Evolutionary conservation across 2,888 invertebrate species (phyloP).

Genomic region (Loripinus fragilis): DNA sequence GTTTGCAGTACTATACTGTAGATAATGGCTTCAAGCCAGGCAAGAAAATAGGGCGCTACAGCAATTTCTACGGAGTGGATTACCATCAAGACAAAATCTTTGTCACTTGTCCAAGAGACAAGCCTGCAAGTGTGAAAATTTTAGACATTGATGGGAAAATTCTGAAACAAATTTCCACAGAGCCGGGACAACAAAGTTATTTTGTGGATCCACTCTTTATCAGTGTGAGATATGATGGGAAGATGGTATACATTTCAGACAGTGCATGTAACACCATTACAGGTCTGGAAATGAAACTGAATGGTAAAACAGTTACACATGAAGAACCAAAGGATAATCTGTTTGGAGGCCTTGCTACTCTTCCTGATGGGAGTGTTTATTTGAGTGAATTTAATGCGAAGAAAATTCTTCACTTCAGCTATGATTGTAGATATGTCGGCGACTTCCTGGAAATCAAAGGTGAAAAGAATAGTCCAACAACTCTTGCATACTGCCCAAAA

Average conservation of each 20-base stretch:
- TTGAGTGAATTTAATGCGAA: constrained; percentile 49
- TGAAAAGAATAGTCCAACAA: constrained; percentile 41
- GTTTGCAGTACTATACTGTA: constrained; percentile 52
- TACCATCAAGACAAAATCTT: constrained; percentile 41
- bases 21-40: constrained; percentile 41
- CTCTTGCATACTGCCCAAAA: constrained; percentile 39
- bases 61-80: constrained; percentile 54
- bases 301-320: constrained; percentile 16
- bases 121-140: constrained; percentile 48
- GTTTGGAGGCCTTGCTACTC: constrained; percentile 42
- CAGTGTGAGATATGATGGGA: constrained; percentile 42
- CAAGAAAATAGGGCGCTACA: constrained; percentile 48
- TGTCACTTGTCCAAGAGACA: constrained; percentile 56
- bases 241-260: constrained; percentile 50
- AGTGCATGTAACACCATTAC: constrained; percentile 51
- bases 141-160: constrained; percentile 49
- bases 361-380: constrained; percentile 43
- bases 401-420: constrained; percentile 33
- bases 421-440: constrained; percentile 25
- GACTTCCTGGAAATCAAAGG: constrained; percentile 38
- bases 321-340: constrained; percentile 34
- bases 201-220: constrained; percentile 54
- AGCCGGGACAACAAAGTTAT: constrained; percentile 35
- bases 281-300: constrained; percentile 28
- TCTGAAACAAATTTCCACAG: constrained; percentile 39